A percentile compares a stretch with the other conserved stretches of the same genome.
These are phyloP conservation scores for Anagyrus pseudococci DNA, from an alignment of 2,888 invertebrate genomes.

Conservation along the genomic window DNA sequence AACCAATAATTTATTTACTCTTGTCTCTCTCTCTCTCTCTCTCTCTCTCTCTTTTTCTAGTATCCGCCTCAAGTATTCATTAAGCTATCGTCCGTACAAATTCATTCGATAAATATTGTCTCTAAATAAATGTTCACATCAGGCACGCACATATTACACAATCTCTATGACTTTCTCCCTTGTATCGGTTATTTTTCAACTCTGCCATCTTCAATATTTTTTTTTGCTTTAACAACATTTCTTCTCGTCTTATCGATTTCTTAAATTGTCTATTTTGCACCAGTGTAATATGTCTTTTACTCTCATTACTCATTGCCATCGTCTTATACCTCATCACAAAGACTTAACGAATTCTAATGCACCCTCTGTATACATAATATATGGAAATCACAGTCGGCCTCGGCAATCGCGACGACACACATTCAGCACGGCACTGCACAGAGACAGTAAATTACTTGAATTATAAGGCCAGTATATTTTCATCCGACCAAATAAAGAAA, in stretches of 20 bases:
- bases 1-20: slow-evolving; percentile 56
- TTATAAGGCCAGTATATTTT: too few species aligned
- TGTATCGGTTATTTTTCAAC: slow-evolving; percentile 17
- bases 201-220: slow-evolving; percentile 15
- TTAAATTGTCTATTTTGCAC: too few species aligned
- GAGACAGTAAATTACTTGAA: slow-evolving; percentile 15
- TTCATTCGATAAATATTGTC: slow-evolving; percentile 40
- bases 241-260: too few species aligned
- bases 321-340: too few species aligned
- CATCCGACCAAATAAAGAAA: too few species aligned
- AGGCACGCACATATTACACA: slow-evolving; percentile 36
- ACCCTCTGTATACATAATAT: too few species aligned
- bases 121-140: slow-evolving; percentile 30
- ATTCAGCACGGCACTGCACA: slow-evolving; percentile 39
- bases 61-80: slow-evolving; percentile 36
- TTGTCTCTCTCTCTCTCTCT: slow-evolving; percentile 42
- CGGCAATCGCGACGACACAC: slow-evolving; percentile 48
- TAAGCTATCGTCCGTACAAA: slow-evolving; percentile 50
- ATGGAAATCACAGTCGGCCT: slow-evolving; percentile 61
- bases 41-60: too few species aligned
- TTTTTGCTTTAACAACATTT: slow-evolving; percentile 4
- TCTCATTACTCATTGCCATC: too few species aligned
- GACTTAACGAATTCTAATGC: slow-evolving; percentile 51
- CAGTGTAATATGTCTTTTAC: too few species aligned
- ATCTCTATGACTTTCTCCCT: slow-evolving; percentile 45